Conservation (phyloP, 2,797 vertebrate genomes). For the Amazona finschi region DNA sequence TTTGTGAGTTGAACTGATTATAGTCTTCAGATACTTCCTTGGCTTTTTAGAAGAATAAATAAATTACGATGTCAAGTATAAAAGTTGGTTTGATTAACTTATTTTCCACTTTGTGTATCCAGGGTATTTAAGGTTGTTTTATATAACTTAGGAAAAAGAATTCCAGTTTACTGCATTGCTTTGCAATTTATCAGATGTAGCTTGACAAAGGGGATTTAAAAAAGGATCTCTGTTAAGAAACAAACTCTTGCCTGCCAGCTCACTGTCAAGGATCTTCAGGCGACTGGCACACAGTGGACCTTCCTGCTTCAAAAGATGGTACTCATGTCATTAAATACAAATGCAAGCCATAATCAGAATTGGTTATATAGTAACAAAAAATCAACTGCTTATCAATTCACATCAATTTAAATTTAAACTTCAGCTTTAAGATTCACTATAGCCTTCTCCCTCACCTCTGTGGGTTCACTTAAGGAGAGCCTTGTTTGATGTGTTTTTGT, state of each 20-base stretch:
- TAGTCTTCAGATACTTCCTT: not conserved
- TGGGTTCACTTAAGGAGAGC: not conserved
- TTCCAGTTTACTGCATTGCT: not conserved
- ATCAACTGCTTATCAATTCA: not conserved
- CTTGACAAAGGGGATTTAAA: constrained; percentile 13
- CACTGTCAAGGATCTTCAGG: not conserved
- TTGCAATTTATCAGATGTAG: not conserved
- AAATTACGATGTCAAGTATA: not conserved
- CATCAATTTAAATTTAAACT: not conserved
- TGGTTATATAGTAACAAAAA: not conserved
- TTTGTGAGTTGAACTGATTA: not conserved
- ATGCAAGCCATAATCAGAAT: not conserved
- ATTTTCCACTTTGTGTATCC: constrained; percentile 15
- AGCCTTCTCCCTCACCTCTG: not conserved
- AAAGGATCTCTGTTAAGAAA: not conserved
- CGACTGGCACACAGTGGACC: not conserved
- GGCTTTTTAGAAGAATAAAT: not conserved
- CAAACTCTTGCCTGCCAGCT: not conserved
- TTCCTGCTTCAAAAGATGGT: not conserved
- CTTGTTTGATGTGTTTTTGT: not conserved
- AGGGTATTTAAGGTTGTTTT: constrained; percentile 14
- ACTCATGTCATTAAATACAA: not conserved
- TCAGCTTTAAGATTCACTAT: not conserved
- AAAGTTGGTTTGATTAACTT: constrained; percentile 34
- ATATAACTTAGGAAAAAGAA: constrained; percentile 3